phyloP scores from a whole-genome alignment of 2,113 vertebrate genomes.

The Peromyscus leucopus region DNA sequence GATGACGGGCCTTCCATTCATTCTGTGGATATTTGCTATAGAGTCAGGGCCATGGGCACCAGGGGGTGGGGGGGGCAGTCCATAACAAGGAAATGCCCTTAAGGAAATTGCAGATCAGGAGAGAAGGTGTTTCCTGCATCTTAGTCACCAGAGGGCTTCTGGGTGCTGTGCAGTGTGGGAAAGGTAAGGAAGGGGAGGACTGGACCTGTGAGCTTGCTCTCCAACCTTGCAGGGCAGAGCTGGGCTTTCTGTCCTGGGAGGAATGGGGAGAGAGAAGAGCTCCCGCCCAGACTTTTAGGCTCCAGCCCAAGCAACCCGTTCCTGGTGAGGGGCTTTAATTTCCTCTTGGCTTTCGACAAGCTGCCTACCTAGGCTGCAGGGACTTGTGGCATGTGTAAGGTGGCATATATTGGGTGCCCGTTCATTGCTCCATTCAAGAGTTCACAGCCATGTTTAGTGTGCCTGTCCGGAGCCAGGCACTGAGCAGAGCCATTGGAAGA shows the following conservation, averaged over 20 bases:
- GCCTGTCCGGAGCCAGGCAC: not conserved
- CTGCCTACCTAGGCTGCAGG: not conserved
- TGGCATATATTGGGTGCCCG: not conserved
- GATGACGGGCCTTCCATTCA: not conserved
- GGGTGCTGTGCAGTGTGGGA: slow-evolving; percentile 32
- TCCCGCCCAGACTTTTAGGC: not conserved
- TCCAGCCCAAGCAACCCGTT: not conserved
- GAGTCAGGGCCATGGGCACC: not conserved
- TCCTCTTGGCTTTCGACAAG: not conserved
- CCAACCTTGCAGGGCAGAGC: not conserved
- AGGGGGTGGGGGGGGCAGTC: not conserved
- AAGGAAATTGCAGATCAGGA: slow-evolving; percentile 52
- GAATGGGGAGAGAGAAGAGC: not conserved
- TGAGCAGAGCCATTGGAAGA: not conserved
- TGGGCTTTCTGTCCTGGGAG: not conserved
- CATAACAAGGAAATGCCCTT: slow-evolving; percentile 28
- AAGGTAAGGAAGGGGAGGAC: not conserved
- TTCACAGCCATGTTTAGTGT: not conserved
- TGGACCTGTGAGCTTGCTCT: too few relatives aligned
- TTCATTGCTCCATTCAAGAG: not conserved
- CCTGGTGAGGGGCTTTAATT: not conserved
- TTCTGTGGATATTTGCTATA: not conserved
- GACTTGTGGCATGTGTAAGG: not conserved
- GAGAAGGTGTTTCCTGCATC: slow-evolving; percentile 66
- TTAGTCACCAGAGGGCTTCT: not conserved